Base-by-base conservation (phyloP, 2,888 invertebrate genomes). In the Sycophila texana region DNA sequence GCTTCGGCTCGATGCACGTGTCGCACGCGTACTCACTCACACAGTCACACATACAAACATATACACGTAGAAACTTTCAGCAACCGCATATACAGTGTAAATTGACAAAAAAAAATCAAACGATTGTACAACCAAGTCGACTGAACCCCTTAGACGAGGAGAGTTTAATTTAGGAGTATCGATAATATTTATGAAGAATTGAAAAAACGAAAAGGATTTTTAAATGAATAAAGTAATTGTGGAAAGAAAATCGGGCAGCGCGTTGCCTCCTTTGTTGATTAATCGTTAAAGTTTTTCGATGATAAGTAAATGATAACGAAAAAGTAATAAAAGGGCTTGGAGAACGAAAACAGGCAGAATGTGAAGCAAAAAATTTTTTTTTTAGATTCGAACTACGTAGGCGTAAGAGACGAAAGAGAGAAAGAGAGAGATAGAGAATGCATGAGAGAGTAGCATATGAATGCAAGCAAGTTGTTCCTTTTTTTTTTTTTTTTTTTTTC, bases 191-290 rank as follows among this genome's bases (percentile, higher is more conserved):
- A 76, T 74, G 51, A 13, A 77, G 57, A 80, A 39, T 5, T 26
- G 10, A 39, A 10, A 7, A 39, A 39, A 10, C 10, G 39, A 39
- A 39, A 39, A 60, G 74, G 58, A 80, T 77, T 74, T 67, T 77
- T 76, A 16, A 74, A 57, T 60, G 7, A 30, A 30, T 30, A 30
- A 30, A 39, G 10, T 39, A 39, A 10, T 39, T 7, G 39, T 39
- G 39, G 10, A 73, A 68, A 39, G 12, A 39, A 57, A 75, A 63
- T 60, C 20, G 20, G 74, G 65, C 70, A 65, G 57, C 20, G 70
- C 74, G 70, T 73, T 80, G 80, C 77, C 80, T 80, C 74, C 71
- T 80, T 77, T 70, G 77, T 80, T 80, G 61, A 80, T 77, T 77
- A 80, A 74, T 80, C 22, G 80, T 80, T 80, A 77, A 74, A 77